Evolutionary conservation across 2,113 vertebrate species (phyloP).

Genomic region (Reinhardtius hippoglossoides): DNA sequence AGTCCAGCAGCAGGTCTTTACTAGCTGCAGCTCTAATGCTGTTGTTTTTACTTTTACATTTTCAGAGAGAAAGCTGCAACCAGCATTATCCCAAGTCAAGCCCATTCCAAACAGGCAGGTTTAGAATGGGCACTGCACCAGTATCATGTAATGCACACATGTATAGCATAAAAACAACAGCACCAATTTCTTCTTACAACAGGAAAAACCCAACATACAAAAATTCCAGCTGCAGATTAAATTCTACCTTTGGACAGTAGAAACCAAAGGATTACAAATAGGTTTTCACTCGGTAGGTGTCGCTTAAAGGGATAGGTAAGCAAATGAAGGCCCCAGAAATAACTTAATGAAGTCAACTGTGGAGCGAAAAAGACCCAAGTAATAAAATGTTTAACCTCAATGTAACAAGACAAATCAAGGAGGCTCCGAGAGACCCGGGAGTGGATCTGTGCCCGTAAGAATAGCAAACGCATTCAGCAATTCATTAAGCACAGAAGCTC

Average conservation of each 20-base stretch:
- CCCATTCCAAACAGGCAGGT: too few species aligned
- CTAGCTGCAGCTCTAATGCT: too few species aligned
- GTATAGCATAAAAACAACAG: not conserved
- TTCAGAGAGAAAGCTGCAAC: too few species aligned
- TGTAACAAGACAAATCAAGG: conserved; percentile 79
- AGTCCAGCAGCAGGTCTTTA: too few species aligned
- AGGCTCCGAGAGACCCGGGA: conserved; percentile 63
- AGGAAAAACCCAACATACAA: not conserved
- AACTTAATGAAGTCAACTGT: conserved; percentile 74
- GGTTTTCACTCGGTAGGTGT: conserved; percentile 23
- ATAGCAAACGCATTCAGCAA: conserved; percentile 77
- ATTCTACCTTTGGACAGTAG: conserved; percentile 11
- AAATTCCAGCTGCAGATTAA: not conserved
- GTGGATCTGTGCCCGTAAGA: conserved; percentile 77
- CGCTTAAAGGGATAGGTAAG: conserved; percentile 61
- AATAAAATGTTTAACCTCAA: conserved; percentile 82
- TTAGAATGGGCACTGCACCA: too few species aligned
- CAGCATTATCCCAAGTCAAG: too few species aligned
- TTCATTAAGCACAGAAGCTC: conserved; percentile 78
- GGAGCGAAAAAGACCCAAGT: conserved; percentile 53
- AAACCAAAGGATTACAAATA: conserved; percentile 29
- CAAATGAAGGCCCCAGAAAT: conserved; percentile 60
- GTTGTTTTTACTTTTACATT: too few species aligned
- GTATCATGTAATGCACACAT: not conserved
- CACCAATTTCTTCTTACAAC: not conserved